phyloP scores from a whole-genome alignment of 2,888 invertebrate genomes.

The Drosophila helvetica region DNA sequence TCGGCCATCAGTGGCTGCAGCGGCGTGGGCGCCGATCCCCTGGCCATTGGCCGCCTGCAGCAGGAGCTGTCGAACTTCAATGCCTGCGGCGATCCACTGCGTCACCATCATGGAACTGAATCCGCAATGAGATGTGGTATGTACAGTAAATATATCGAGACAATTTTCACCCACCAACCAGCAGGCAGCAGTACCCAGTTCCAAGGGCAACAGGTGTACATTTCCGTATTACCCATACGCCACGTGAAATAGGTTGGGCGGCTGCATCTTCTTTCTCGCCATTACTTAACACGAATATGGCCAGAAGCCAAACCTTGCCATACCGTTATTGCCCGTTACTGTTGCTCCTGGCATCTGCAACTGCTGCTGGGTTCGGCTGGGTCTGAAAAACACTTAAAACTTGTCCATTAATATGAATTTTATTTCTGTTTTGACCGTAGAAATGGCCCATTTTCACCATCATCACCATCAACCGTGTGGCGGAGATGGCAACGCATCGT shows the following conservation, averaged over 20 bases:
- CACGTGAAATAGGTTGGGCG: too few relatives aligned
- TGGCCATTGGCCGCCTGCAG: slow-evolving; percentile 64
- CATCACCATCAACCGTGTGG: slow-evolving; percentile 69
- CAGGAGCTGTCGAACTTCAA: slow-evolving; percentile 80
- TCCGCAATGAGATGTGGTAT: slow-evolving; percentile 61
- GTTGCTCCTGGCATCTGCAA: too few relatives aligned
- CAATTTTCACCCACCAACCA: slow-evolving; percentile 66
- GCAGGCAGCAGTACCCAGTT: slow-evolving; percentile 33
- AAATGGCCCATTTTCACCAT: slow-evolving; percentile 78
- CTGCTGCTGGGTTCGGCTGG: too few relatives aligned
- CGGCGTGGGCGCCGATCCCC: slow-evolving; percentile 58
- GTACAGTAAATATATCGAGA: slow-evolving; percentile 65
- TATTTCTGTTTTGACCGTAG: slow-evolving; percentile 28
- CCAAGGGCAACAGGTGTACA: too few relatives aligned
- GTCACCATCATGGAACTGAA: slow-evolving; percentile 73
- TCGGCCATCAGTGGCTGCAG: slow-evolving; percentile 78
- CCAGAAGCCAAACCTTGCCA: too few relatives aligned
- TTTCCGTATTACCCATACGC: too few relatives aligned
- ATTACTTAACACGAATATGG: too few relatives aligned
- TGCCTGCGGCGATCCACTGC: slow-evolving; percentile 80
- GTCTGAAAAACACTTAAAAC: slow-evolving; percentile 23
- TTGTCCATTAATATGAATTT: slow-evolving; percentile 65
- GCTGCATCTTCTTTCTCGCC: too few relatives aligned
- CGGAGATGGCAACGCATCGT: slow-evolving; percentile 16
- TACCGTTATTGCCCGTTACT: too few relatives aligned